phyloP scores from a whole-genome alignment of 2,113 vertebrate species.

The Alaudala cheleensis region DNA sequence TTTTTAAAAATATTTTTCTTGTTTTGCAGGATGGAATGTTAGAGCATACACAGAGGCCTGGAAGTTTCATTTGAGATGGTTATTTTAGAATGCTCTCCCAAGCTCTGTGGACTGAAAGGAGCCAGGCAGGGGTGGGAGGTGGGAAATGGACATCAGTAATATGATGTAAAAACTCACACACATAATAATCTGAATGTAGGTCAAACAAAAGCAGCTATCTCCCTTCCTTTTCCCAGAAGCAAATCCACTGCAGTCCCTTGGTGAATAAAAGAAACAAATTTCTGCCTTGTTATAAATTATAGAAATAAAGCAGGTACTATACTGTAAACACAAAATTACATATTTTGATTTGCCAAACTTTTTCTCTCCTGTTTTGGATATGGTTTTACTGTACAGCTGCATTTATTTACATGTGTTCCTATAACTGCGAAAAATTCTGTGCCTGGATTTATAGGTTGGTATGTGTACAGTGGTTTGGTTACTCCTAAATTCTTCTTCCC shows the following conservation, averaged over 20 bases:
- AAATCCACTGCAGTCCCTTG: background rate
- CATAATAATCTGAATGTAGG: background rate
- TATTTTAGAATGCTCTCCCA: background rate
- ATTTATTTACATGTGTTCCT: background rate
- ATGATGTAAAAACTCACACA: background rate
- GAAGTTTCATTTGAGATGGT: background rate
- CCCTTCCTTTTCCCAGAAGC: background rate
- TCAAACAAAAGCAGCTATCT: background rate
- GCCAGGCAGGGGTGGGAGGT: background rate
- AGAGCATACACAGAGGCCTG: background rate
- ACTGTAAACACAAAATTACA: background rate
- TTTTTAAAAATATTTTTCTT: background rate
- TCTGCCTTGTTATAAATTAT: background rate
- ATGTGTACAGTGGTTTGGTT: background rate
- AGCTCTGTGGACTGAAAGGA: background rate
- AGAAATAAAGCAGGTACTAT: background rate
- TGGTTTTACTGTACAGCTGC: background rate
- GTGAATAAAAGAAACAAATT: background rate
- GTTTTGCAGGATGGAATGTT: background rate
- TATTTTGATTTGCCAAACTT: background rate
- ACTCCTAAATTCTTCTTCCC: background rate
- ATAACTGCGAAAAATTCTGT: background rate
- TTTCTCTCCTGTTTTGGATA: background rate
- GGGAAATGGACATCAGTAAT: background rate
- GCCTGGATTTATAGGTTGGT: background rate